Conservation (phyloP, 2,113 vertebrate species). For the Planiliza haematocheilus region DNA sequence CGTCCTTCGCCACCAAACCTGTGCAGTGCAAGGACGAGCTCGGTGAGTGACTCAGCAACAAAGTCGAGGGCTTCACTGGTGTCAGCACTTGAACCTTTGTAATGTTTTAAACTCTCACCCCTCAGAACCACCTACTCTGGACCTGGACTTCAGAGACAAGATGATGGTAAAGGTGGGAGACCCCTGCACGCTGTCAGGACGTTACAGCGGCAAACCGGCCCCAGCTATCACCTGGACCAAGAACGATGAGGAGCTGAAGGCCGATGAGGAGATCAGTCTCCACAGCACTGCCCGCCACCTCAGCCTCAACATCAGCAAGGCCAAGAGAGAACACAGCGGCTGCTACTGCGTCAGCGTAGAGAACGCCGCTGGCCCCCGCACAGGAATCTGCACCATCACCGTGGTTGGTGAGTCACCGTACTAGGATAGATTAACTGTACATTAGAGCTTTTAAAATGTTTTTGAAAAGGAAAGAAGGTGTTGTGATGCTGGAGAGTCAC, state of each 20-base stretch:
- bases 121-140: slow-evolving; percentile 92
- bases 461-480: background rate
- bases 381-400: slow-evolving; percentile 90
- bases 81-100: too few relatives aligned
- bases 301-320: slow-evolving; percentile 87
- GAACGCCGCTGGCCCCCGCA: slow-evolving; percentile 90
- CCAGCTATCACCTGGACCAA: slow-evolving; percentile 92
- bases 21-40: slow-evolving; percentile 97
- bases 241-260: slow-evolving; percentile 89
- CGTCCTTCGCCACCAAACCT: slow-evolving; percentile 96
- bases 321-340: slow-evolving; percentile 93
- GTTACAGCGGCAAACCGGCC: slow-evolving; percentile 90
- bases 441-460: background rate
- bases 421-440: too few relatives aligned
- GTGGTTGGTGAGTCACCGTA: slow-evolving; percentile 90
- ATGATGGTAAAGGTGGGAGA: slow-evolving; percentile 93
- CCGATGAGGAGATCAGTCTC: slow-evolving; percentile 86
- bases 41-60: slow-evolving; percentile 82
- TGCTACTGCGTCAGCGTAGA: slow-evolving; percentile 90
- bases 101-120: background rate
- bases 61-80: too few relatives aligned
- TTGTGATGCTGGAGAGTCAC: background rate
- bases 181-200: slow-evolving; percentile 89
- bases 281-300: slow-evolving; percentile 87
- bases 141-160: slow-evolving; percentile 94